These are phyloP conservation scores for Geotrupes spiniger DNA, from an alignment of 2,888 invertebrate genomes.

Conservation along the genomic window DNA sequence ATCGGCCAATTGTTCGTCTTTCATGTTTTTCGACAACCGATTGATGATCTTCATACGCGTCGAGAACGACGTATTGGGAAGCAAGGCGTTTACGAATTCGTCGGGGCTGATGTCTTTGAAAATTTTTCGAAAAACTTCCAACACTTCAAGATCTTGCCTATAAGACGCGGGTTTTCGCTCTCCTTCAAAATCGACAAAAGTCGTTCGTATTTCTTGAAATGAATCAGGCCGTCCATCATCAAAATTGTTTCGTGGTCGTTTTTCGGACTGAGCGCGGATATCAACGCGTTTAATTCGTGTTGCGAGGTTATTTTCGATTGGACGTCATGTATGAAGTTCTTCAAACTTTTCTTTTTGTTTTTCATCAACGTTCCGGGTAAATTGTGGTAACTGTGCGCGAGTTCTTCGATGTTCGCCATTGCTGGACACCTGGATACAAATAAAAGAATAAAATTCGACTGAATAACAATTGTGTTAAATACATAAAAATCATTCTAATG, in stretches of 20 bases:
- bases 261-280: conserved; percentile 11
- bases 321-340: conserved; percentile 10
- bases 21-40: conserved; percentile 14
- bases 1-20: conserved; percentile 15
- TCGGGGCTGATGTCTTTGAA: conserved; percentile 9
- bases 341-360: conserved; percentile 18
- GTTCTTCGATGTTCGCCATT: conserved; percentile 7
- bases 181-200: conserved; percentile 17
- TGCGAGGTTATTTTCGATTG: neutral
- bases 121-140: conserved; percentile 11
- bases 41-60: conserved; percentile 18
- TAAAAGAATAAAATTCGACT: no score
- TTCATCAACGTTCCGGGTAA: conserved; percentile 10
- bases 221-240: conserved; percentile 18
- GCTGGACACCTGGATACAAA: no score
- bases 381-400: conserved; percentile 9
- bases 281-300: conserved; percentile 12
- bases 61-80: conserved; percentile 21
- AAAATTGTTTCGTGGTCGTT: conserved; percentile 21
- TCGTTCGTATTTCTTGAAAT: conserved; percentile 14
- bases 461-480: no score
- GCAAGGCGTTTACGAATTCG: conserved; percentile 16
- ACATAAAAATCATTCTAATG: no score
- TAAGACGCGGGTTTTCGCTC: conserved; percentile 13
- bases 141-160: conserved; percentile 20